Evolutionary conservation across 1,140 invertebrate genomes (phyloP), one percentile per base, ranked within the genome.

Genomic region (Leptopilina boulardi): DNA sequence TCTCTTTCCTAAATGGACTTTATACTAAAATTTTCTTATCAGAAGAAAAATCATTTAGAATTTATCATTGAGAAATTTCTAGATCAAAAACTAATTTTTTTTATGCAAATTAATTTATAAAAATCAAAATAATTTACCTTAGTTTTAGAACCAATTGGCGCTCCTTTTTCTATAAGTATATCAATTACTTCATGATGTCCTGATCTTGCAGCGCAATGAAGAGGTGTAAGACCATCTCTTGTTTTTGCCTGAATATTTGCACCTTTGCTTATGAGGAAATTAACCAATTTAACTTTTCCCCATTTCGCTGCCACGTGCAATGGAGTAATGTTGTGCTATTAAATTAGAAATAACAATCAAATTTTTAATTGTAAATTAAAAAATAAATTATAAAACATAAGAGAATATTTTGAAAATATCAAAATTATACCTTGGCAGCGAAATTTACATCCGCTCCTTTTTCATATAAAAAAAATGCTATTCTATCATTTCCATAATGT

Each of bases 401-500:
- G 41, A 44, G 19, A 26, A 4, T 15, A 70, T 30, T 51, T 13
- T 4, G 9, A 77, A 75, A 70, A n/a, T n/a, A n/a, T n/a, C 66
- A 76, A 51, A 66, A 47, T 66, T 92, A 76, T 90, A 95, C 95
- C 92, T 99, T 99, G 15, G 99, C 99, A 70, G 96, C 94, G 85
- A 96, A 98, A 91, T 99, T 99, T 30, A 99, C 96, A 92, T 99
- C 97, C 26, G 99, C 99, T 26, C 97, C 96, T 87, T 95, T 95
- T 47, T 97, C 94, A 44, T 99, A 94, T 59, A 99, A 92, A 76
- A 99, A 93, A 77, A 93, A 95, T 54, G 97, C 98, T 78, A 99
- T 98, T 88, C 96, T 96, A 84, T 97, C 96, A 91, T 99, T 99
- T 26, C 99, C 99, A 92, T 99, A 99, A 92, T 99, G 99, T 21